phyloP scores from a whole-genome alignment of 2,797 vertebrate genomes.

The Acanthiza pusilla region DNA sequence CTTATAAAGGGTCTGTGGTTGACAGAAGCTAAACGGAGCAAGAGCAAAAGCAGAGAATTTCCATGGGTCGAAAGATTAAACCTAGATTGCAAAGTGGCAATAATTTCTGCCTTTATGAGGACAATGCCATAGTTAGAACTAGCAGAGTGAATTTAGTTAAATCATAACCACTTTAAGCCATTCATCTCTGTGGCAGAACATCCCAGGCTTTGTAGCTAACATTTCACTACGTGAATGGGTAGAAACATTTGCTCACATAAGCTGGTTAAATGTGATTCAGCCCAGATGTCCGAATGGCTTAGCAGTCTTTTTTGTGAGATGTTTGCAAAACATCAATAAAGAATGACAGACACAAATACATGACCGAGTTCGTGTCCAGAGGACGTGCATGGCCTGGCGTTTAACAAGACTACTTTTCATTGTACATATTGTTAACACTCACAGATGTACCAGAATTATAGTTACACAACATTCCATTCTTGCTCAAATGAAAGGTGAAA shows the following conservation, averaged over 20 bases:
- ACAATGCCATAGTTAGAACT: background rate
- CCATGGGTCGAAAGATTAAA: background rate
- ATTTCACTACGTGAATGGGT: background rate
- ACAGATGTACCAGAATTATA: background rate
- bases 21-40: background rate
- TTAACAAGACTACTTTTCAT: background rate
- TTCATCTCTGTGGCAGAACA: background rate
- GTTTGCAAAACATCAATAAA: conserved; percentile 20
- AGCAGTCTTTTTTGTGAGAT: conserved; percentile 10
- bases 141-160: background rate
- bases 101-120: background rate
- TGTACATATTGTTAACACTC: background rate
- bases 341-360: background rate
- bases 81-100: background rate
- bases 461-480: background rate
- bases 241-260: conserved; percentile 45
- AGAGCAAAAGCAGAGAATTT: background rate
- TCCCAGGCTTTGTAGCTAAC: background rate
- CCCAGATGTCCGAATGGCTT: background rate
- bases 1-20: background rate
- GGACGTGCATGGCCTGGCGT: background rate
- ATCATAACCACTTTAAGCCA: background rate
- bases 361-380: background rate
- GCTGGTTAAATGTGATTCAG: conserved; percentile 25
- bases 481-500: background rate